Percentiles rank a stretch among this genome's conserved stretches.
Conservation (phyloP, 2,888 invertebrate genomes). For the Nemotelus pantherinus region DNA sequence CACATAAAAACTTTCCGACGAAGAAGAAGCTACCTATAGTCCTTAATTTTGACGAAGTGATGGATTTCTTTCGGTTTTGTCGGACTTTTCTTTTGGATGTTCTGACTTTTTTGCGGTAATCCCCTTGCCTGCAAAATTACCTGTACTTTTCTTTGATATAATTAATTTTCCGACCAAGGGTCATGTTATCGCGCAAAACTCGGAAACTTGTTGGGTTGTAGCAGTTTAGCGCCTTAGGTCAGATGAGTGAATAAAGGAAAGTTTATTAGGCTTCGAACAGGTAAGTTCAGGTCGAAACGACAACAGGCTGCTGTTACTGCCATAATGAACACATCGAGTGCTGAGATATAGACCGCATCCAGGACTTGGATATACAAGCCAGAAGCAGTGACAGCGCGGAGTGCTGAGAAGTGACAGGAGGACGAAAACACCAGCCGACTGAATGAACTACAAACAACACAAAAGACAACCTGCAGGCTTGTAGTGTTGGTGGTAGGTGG, state of each 20-base stretch:
- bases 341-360: neutral
- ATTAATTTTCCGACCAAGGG: conserved; percentile 36
- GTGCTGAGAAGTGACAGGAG: neutral
- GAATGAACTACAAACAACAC: neutral
- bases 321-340: conserved; percentile 3
- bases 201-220: conserved; percentile 19
- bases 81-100: neutral
- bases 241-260: conserved; percentile 25
- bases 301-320: conserved; percentile 5
- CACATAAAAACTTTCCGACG: too few species aligned
- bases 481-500: too few species aligned
- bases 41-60: neutral
- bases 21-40: too few species aligned
- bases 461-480: conserved; percentile 22
- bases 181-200: conserved; percentile 31
- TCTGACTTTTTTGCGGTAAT: neutral
- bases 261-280: conserved; percentile 39
- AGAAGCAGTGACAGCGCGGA: neutral
- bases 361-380: too few species aligned
- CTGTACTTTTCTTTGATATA: conserved; percentile 4
- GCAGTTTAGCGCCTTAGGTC: conserved; percentile 17
- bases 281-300: conserved; percentile 13
- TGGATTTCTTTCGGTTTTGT: conserved; percentile 21
- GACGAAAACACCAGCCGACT: neutral
- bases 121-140: too few species aligned